Evolutionary conservation across 1,140 invertebrate species (phyloP).

Genomic region (Neuroterus valhalla): DNA sequence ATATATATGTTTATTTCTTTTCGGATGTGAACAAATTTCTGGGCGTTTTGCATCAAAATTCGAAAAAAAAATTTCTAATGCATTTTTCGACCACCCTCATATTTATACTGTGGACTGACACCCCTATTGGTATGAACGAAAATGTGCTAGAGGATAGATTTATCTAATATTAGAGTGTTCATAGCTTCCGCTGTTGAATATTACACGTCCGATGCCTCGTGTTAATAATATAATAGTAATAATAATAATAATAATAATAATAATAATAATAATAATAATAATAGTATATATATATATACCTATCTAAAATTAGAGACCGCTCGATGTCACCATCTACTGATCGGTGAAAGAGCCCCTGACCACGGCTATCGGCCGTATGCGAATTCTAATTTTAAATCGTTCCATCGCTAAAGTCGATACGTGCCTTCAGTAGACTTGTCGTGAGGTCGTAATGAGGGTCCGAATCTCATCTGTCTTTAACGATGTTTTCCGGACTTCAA

Average conservation of each 20-base stretch:
- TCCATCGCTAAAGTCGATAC: constrained; percentile 39
- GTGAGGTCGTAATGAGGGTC: constrained; percentile 49
- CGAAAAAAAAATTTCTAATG: too few relatives aligned
- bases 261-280: constrained; percentile 3
- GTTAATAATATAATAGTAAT: constrained; percentile 20
- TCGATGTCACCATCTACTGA: constrained; percentile 30
- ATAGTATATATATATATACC: constrained; percentile 31
- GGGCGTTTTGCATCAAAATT: too few relatives aligned
- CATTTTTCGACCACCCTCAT: too few relatives aligned
- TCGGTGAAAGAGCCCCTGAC: constrained; percentile 31
- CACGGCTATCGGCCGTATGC: constrained; percentile 48
- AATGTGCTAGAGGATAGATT: constrained; percentile 50
- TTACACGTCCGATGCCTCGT: constrained; percentile 38
- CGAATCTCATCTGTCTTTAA: constrained; percentile 45
- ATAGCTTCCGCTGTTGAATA: constrained; percentile 35
- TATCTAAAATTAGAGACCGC: constrained; percentile 41
- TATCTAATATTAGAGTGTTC: constrained; percentile 56
- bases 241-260: constrained; percentile 13
- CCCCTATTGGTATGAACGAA: constrained; percentile 44
- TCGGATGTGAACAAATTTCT: too few relatives aligned
- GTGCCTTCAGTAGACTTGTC: constrained; percentile 39
- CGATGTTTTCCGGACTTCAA: too few relatives aligned
- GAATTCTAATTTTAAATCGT: constrained; percentile 53
- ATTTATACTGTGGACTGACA: constrained; percentile 46
- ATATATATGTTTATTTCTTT: too few relatives aligned